phyloP scores from a whole-genome alignment of 2,888 invertebrate genomes.

The Oligia strigilis region DNA sequence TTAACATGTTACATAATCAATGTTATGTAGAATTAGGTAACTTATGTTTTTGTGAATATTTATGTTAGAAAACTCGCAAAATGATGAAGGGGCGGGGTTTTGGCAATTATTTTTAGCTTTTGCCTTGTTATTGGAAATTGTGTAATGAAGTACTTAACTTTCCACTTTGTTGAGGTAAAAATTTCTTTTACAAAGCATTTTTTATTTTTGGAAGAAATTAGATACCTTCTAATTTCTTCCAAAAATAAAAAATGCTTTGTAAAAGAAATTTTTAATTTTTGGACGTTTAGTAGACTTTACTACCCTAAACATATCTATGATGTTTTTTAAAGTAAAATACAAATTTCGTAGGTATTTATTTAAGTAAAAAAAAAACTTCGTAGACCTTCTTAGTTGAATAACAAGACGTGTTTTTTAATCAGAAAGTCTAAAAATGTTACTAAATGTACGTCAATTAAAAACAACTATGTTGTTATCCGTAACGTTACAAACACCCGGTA shows the following conservation, averaged over 20 bases:
- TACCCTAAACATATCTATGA: neutral
- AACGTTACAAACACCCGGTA: neutral
- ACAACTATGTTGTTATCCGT: neutral
- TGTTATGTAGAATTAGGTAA: slow-evolving; percentile 58
- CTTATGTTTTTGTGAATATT: slow-evolving; percentile 44
- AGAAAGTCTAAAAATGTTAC: neutral
- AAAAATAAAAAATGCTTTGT: no score
- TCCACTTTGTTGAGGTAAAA: neutral
- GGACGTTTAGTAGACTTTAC: neutral
- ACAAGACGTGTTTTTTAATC: neutral
- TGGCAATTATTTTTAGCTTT: neutral
- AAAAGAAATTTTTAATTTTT: no score
- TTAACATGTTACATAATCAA: slow-evolving; percentile 43
- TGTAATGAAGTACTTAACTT: neutral
- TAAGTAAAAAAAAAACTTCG: neutral
- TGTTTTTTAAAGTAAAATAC: neutral
- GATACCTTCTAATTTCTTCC: neutral
- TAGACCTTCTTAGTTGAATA: neutral
- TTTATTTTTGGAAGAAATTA: no score
- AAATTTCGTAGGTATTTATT: neutral
- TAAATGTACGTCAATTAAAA: slow-evolving; percentile 18
- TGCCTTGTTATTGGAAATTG: neutral
- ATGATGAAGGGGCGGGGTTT: slow-evolving; percentile 13
- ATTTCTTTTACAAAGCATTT: no score
- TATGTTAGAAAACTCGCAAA: slow-evolving; percentile 34